A percentile compares a stretch with the other conserved stretches of the same genome.
Evolutionary conservation across 2,888 invertebrate species (phyloP).

Genomic region (Xestia ashworthii): DNA sequence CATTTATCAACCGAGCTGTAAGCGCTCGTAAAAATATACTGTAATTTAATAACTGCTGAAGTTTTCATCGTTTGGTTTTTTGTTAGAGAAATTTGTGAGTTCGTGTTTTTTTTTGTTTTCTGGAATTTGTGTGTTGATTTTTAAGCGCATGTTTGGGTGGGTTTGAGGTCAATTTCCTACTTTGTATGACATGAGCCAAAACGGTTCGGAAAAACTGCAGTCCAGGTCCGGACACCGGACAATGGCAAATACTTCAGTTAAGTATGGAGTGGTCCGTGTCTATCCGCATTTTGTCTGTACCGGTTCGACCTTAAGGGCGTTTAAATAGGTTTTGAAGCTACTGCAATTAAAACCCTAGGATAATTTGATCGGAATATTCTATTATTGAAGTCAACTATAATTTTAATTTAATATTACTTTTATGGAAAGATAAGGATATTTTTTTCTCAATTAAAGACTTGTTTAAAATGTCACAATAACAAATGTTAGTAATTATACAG

Average conservation of each 20-base stretch:
- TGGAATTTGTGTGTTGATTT: not conserved
- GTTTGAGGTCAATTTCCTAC: not conserved
- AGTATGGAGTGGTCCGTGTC: not conserved
- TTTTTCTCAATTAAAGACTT: not conserved
- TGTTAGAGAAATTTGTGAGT: conserved; percentile 1
- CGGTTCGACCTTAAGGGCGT: not conserved
- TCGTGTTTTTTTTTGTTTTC: conserved; percentile 16
- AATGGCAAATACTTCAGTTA: not conserved
- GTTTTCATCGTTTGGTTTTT: conserved; percentile 43
- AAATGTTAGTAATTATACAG: not conserved
- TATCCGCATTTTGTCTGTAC: no score
- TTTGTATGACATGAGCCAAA: not conserved
- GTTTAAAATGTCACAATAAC: not conserved
- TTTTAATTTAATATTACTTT: no score
- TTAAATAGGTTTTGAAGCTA: no score
- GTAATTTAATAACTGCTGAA: conserved; percentile 60
- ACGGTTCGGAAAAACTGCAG: no score
- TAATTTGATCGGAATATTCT: no score
- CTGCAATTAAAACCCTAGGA: no score
- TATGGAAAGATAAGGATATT: no score
- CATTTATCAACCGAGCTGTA: conserved; percentile 38
- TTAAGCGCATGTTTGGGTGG: not conserved
- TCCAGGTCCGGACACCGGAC: not conserved
- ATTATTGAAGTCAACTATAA: not conserved
- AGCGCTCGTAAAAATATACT: conserved; percentile 47